phyloP scores from a whole-genome alignment of 2,113 vertebrate species.

The Naja naja region DNA sequence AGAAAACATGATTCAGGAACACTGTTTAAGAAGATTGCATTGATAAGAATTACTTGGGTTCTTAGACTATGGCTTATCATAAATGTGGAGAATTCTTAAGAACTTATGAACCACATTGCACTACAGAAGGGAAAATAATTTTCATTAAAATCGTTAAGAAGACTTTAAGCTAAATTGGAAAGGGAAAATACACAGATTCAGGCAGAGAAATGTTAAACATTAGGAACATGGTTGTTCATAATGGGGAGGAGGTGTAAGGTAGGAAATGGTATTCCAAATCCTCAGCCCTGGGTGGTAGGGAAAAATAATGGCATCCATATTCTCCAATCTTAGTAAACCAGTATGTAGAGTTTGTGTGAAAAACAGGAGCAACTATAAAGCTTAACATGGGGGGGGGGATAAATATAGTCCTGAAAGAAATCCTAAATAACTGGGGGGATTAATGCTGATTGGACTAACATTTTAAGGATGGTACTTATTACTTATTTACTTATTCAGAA shows the following conservation, averaged over 20 bases:
- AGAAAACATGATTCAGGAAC: neutral
- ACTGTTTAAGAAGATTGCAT: neutral
- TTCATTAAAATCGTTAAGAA: neutral
- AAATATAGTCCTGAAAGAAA: neutral
- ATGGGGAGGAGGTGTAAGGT: neutral
- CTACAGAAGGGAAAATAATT: neutral
- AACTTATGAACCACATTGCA: neutral
- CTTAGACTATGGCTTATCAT: neutral
- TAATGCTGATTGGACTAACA: neutral
- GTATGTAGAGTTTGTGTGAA: neutral
- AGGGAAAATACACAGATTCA: neutral
- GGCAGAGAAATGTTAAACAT: neutral
- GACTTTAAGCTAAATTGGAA: neutral
- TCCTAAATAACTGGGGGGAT: neutral
- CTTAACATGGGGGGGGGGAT: neutral
- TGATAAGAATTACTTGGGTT: neutral
- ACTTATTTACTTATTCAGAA: neutral
- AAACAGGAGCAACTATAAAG: neutral
- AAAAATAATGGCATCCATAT: neutral
- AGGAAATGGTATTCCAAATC: neutral
- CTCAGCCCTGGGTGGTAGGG: neutral
- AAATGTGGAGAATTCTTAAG: neutral
- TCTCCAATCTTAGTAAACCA: neutral
- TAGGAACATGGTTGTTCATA: neutral
- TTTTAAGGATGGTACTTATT: neutral